Evolutionary conservation across 2,888 invertebrate species (phyloP), one percentile per base, ranked within the genome.

Genomic region (Andrena praecox): DNA sequence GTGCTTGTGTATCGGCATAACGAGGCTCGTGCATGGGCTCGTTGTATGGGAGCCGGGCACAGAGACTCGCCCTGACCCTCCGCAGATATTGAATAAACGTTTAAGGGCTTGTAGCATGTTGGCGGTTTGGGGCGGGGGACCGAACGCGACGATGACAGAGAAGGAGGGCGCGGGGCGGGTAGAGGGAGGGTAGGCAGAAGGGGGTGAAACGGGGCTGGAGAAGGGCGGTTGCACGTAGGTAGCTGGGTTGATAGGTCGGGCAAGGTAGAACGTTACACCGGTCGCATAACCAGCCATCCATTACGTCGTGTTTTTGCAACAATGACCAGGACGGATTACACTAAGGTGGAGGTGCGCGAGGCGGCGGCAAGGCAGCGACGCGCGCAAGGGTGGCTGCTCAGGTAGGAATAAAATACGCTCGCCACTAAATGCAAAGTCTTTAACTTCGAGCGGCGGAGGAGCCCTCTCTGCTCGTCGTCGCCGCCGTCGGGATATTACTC

Each of bases 61-160:
- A 77, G 85, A 42, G 16, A 42, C 42, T 42, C 42, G 16, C 42
- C 69, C 33, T 80, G 74, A 79, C 87, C 88, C 59, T 88, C 87
- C 89, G 85, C 89, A 83, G 88, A 88, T 88, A 88, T 88, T 88
- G 88, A 88, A 88, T 88, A 88, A 88, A 87, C 88, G 89, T 84
- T 88, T 88, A 85, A 87, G 89, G 85, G 88, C 81, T 84, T 85
- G 84, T 87, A 87, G 85, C 85, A 80, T 88, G 89, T 89, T 88
- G 83, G 89, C 66, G 88, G 88, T 88, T 88, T 86, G 78, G 73
- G 78, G 80, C 80, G 77, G 60, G 62, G 24, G 67, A 66, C 67
- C 5, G 64, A 63, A 59, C 72, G 60, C 66, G 66, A 52, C 54
- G 72, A 63, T 56, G 85, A 77, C 68, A 77, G 76, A 75, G 68